These are phyloP conservation scores for Argynnis bischoffii DNA, from an alignment of 2,888 invertebrate genomes.

Conservation along the genomic window DNA sequence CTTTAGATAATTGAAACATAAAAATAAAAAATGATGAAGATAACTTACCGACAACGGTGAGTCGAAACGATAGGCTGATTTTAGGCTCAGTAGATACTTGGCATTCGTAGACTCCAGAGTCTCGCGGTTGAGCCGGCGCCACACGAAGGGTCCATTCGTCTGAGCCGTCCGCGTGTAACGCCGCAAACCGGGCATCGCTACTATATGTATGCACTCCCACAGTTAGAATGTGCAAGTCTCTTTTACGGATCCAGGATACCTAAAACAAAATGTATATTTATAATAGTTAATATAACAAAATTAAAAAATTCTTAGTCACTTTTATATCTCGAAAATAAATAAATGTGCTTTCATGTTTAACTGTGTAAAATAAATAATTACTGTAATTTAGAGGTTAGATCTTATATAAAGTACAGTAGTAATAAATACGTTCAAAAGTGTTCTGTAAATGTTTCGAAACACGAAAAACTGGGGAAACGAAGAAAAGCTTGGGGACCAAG, in stretches of 20 bases:
- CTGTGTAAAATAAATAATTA: no score
- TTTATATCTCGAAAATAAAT: no score
- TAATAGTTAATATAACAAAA: not conserved
- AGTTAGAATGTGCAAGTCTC: conserved; percentile 89
- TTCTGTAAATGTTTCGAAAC: conserved; percentile 13
- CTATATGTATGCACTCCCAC: conserved; percentile 86
- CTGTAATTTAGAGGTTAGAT: not conserved
- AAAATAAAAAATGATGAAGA: not conserved
- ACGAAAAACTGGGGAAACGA: conserved; percentile 10
- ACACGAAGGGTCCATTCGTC: conserved; percentile 84
- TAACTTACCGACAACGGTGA: conserved; percentile 89
- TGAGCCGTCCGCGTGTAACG: conserved; percentile 84
- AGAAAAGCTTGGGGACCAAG: conserved; percentile 17
- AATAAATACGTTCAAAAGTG: conserved; percentile 7
- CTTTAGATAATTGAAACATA: not conserved
- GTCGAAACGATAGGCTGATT: conserved; percentile 89
- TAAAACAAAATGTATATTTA: conserved; percentile 57
- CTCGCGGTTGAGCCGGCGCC: conserved; percentile 86
- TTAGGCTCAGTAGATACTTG: conserved; percentile 97
- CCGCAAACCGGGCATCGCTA: conserved; percentile 85
- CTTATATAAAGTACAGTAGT: conserved; percentile 1
- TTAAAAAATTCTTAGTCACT: no score
- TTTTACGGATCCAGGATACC: conserved; percentile 95
- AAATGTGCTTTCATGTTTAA: no score
- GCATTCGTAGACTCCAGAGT: conserved; percentile 95